These are phyloP conservation scores for Apostichopus californicus DNA, from an alignment of 35 echinoderm and acorn worm species.

Conservation along the genomic window DNA sequence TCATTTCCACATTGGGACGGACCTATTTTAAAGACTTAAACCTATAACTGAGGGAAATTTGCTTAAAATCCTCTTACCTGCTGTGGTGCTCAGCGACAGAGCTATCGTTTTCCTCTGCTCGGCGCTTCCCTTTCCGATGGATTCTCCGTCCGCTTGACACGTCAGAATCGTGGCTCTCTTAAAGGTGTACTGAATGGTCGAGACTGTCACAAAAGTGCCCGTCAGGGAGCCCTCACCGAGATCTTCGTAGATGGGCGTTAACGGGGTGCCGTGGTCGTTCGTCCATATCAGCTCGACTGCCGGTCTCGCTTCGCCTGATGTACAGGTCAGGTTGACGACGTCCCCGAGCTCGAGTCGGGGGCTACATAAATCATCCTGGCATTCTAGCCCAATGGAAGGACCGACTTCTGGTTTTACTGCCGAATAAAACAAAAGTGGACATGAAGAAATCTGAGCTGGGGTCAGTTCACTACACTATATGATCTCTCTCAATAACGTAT, in stretches of 20 bases:
- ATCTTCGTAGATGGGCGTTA: neutral
- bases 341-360: neutral
- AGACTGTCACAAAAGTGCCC: conserved; percentile 2
- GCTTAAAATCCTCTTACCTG: conserved; percentile 9
- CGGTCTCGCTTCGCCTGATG: conserved; percentile 12
- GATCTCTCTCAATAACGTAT: too few species aligned
- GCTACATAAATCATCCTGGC: neutral
- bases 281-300: neutral
- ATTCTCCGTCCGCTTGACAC: conserved; percentile 12
- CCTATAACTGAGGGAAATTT: neutral
- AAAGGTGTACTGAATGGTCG: conserved; percentile 11
- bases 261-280: neutral
- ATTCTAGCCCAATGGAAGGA: neutral
- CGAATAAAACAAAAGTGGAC: neutral
- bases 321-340: conserved; percentile 7
- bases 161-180: neutral
- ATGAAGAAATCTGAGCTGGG: too few species aligned
- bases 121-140: neutral
- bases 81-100: neutral
- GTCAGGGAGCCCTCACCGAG: neutral
- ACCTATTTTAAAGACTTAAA: too few species aligned
- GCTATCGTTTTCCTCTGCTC: neutral
- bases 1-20: too few species aligned
- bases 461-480: too few species aligned
- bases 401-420: conserved; percentile 10